These are phyloP conservation scores for Mola mola DNA, from an alignment of 2,113 vertebrate species.

Conservation along the genomic window DNA sequence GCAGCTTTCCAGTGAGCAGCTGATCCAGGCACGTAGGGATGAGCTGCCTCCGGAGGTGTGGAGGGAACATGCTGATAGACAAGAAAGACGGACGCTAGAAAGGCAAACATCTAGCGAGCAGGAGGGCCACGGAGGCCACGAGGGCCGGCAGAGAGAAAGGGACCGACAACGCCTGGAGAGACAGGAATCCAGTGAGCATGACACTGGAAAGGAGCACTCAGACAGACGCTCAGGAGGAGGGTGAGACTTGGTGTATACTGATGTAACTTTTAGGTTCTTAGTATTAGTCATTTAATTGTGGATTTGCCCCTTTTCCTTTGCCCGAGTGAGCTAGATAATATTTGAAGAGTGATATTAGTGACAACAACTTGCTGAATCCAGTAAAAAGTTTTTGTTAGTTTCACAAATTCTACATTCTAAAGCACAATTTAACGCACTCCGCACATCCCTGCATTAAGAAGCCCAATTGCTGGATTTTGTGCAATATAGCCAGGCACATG, in stretches of 20 bases:
- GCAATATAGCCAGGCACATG: too few relatives aligned
- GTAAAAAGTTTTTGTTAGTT: too few relatives aligned
- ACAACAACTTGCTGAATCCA: too few relatives aligned
- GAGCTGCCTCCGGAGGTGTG: slow-evolving; percentile 84
- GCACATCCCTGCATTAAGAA: too few relatives aligned
- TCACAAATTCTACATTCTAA: too few relatives aligned
- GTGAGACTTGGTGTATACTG: slow-evolving; percentile 45
- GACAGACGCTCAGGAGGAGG: slow-evolving; percentile 79
- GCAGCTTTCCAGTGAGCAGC: slow-evolving; percentile 80
- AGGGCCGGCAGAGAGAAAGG: slow-evolving; percentile 83
- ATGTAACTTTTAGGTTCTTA: not conserved
- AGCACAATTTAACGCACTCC: too few relatives aligned
- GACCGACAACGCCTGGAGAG: slow-evolving; percentile 86
- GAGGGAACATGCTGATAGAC: slow-evolving; percentile 78
- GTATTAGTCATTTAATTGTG: too few relatives aligned
- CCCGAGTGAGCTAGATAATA: too few relatives aligned
- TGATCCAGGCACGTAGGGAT: slow-evolving; percentile 81
- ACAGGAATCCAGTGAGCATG: slow-evolving; percentile 91
- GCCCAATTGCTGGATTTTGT: too few relatives aligned
- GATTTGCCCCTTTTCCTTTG: too few relatives aligned
- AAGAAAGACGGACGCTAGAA: slow-evolving; percentile 78
- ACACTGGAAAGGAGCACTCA: slow-evolving; percentile 81
- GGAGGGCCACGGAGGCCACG: slow-evolving; percentile 80
- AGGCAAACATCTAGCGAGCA: slow-evolving; percentile 84
- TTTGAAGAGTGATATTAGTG: too few relatives aligned